These are phyloP conservation scores for Eumaeus atala DNA, from an alignment of 1,140 invertebrate genomes.

Conservation along the genomic window DNA sequence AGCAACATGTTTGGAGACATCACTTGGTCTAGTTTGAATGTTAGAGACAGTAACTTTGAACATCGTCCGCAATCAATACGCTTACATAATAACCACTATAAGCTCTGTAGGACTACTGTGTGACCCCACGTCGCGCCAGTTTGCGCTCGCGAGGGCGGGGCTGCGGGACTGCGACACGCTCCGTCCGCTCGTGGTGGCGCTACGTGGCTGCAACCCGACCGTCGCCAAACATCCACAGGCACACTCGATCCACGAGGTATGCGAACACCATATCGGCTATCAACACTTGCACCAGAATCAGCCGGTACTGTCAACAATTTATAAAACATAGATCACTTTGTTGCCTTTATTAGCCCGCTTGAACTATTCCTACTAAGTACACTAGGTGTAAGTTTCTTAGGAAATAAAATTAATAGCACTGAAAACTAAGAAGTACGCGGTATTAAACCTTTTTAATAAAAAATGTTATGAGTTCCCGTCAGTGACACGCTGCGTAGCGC, in stretches of 20 bases:
- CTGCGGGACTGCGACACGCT: constrained; percentile 1
- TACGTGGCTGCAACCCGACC: constrained; percentile 72
- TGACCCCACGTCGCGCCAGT: neutral
- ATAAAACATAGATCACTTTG: constrained; percentile 12
- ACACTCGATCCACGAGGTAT: constrained; percentile 87
- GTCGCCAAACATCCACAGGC: constrained; percentile 92
- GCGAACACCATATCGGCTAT: constrained; percentile 88
- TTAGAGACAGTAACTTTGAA: too few species aligned
- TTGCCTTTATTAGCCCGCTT: too few species aligned
- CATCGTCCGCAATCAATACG: too few species aligned
- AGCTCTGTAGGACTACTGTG: constrained; percentile 4
- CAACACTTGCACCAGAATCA: constrained; percentile 85
- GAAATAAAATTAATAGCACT: too few species aligned
- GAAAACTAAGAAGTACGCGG: too few species aligned
- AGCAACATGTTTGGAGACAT: too few species aligned
- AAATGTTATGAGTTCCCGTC: too few species aligned
- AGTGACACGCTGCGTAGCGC: too few species aligned
- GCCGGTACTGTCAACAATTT: constrained; percentile 84
- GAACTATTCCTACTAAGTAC: too few species aligned
- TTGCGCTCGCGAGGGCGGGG: neutral
- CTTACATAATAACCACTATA: neutral
- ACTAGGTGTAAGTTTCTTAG: too few species aligned
- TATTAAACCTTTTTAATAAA: too few species aligned
- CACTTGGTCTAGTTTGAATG: too few species aligned
- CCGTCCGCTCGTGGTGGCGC: neutral